Base-by-base conservation (phyloP, 2,888 invertebrate genomes). In the Netelia fuscicornis region DNA sequence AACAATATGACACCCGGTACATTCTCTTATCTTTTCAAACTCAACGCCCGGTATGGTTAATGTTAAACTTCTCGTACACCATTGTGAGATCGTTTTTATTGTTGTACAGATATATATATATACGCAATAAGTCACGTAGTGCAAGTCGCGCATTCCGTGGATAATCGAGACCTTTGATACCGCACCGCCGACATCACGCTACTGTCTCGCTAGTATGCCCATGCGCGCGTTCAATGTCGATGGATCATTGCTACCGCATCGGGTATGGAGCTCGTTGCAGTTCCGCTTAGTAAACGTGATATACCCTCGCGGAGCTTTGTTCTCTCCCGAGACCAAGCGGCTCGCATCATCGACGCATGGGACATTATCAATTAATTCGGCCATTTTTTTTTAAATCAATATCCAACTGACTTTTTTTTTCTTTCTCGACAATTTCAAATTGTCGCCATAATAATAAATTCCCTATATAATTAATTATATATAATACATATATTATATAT, bases 131-230 rank as follows among this genome's bases (percentile, higher is more conserved):
- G 44, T 62, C 65, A 65, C 65, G 65, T 37, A 9, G 44, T 58
- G 20, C 37, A 42, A 72, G 23, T 65, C 64, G 25, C 64, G 71
- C 75, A 76, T 80, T 84, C 76, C 80, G 65, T 48, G 80, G 71
- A 80, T 84, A 58, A 84, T 80, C 71, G 75, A 65, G 80, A 84
- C 71, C 80, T 80, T 71, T 71, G 80, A 80, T 79, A 75, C 62
- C 25, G 25, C 52, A 60, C 75, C 65, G 75, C 37, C 75, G 25
- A 76, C 75, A 64, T 52, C 62, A 44, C 52, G 37, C 58, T 20
- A 23, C 44, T 58, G 48, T 48, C 48, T 48, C 48, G 48, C 48
- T 13, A 48, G 10, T 48, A 13, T 13, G 13, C 13, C 75, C 20
- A 8, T 42, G 13, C 9, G 11, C 64, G 68, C 65, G 52, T 74